Conservation (phyloP, 2,888 invertebrate genomes). For the Pyralis farinalis region DNA sequence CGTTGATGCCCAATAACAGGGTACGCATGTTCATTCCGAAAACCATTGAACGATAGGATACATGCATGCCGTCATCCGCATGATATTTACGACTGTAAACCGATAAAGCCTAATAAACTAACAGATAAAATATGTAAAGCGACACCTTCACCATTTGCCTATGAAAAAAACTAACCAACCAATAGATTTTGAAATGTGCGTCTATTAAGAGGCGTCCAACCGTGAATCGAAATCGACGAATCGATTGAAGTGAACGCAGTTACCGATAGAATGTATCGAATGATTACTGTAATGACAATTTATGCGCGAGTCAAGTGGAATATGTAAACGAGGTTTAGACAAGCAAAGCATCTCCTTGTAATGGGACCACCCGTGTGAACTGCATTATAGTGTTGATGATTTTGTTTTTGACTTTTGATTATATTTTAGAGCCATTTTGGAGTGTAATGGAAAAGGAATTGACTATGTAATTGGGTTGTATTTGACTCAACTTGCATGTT, state of each 20-base stretch:
- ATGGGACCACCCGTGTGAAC: slow-evolving; percentile 66
- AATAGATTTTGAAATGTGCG: slow-evolving; percentile 33
- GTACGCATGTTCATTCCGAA: slow-evolving; percentile 35
- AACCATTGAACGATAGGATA: slow-evolving; percentile 30
- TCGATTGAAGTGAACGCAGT: slow-evolving; percentile 52
- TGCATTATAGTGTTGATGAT: slow-evolving; percentile 13
- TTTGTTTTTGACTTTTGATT: background rate
- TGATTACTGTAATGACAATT: slow-evolving; percentile 76
- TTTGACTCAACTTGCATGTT: too few relatives aligned
- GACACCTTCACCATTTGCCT: slow-evolving; percentile 35
- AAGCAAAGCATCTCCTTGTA: slow-evolving; percentile 51
- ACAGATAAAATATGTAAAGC: slow-evolving; percentile 53
- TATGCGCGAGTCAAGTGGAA: slow-evolving; percentile 61
- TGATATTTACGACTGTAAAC: slow-evolving; percentile 56
- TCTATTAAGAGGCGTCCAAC: slow-evolving; percentile 49
- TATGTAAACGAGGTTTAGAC: slow-evolving; percentile 66
- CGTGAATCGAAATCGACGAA: slow-evolving; percentile 47
- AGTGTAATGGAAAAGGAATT: too few relatives aligned
- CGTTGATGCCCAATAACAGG: slow-evolving; percentile 39
- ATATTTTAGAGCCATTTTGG: too few relatives aligned
- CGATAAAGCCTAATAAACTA: slow-evolving; percentile 56
- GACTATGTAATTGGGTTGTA: too few relatives aligned
- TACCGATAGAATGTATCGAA: slow-evolving; percentile 63
- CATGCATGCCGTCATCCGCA: slow-evolving; percentile 36
- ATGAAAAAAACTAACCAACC: slow-evolving; percentile 26